Base-by-base conservation (phyloP, 2,888 invertebrate species). In the Amblyteles armatorius region DNA sequence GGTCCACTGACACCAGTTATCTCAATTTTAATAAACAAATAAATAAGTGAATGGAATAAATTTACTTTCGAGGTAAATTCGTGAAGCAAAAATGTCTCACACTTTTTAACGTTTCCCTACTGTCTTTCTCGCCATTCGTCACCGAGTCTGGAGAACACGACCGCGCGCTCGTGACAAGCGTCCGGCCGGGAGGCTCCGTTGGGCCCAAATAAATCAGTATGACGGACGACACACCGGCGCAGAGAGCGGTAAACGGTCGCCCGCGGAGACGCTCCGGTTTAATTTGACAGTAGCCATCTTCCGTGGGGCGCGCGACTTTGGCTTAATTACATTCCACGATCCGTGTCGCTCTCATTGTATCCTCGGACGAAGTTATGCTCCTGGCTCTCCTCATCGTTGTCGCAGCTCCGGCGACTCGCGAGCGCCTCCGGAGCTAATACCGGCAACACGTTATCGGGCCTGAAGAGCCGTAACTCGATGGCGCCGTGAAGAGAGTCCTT, bases 251-350 rank as follows among this genome's bases (percentile, higher is more conserved):
- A n/a, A 68, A 60, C 57, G 22, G 63, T 52, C 77, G 50, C 71
- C 69, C 67, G 84, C 44, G 77, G 48, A 22, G 19, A 36, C 79
- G 71, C 78, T 86, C 86, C 87, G 81, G 89, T 90, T 91, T 92
- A 92, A 92, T 92, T 92, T 92, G 92, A 92, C 92, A 90, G 88
- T 88, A 90, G 90, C 88, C 91, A 89, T 90, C 89, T 88, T 89
- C 89, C 88, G 89, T 89, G 89, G 57, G 26, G 79, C 78, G 89
- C 87, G 83, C 55, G 85, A 90, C 91, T 90, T 90, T 89, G 83
- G 90, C 92, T 92, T 92, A 93, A 92, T 92, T 93, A 92, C 92
- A 93, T 92, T 92, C 92, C 92, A 88, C 89, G 86, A 88, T 89
- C 85, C 85, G 79, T 71, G 68, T 72, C 86, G 78, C 87, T 87